Conservation (phyloP, 2,113 vertebrate species). For the Emydocephalus ijimae region DNA sequence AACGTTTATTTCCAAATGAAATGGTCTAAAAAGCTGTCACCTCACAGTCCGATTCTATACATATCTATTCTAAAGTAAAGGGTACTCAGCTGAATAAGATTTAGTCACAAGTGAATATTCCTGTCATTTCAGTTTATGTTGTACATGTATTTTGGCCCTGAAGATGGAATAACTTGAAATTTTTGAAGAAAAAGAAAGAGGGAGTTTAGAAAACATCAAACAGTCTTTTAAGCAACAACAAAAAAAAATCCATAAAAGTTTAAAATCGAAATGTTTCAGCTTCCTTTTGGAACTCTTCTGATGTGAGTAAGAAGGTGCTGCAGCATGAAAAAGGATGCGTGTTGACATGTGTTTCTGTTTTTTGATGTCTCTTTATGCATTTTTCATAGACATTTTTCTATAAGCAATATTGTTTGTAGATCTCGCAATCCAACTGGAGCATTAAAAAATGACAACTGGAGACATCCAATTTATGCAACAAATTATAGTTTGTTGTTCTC, state of each 20-base stretch:
- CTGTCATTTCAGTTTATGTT: not conserved
- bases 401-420: not conserved
- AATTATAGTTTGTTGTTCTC: not conserved
- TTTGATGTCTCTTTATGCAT: not conserved
- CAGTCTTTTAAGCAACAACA: not conserved
- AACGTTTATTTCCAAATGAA: not conserved
- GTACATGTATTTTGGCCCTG: not conserved
- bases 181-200: not conserved
- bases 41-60: not conserved
- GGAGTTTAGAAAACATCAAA: not conserved
- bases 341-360: not conserved
- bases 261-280: not conserved
- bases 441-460: not conserved
- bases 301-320: not conserved
- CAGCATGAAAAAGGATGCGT: not conserved
- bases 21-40: not conserved
- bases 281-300: not conserved
- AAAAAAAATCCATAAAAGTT: not conserved
- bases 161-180: not conserved
- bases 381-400: not conserved
- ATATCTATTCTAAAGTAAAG: not conserved
- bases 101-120: not conserved
- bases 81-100: not conserved
- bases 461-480: not conserved
- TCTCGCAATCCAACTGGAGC: not conserved